Evolutionary conservation across 2,797 vertebrate genomes (phyloP), one percentile per base, ranked within the genome.

Genomic region (Melanogrammus aeglefinus): DNA sequence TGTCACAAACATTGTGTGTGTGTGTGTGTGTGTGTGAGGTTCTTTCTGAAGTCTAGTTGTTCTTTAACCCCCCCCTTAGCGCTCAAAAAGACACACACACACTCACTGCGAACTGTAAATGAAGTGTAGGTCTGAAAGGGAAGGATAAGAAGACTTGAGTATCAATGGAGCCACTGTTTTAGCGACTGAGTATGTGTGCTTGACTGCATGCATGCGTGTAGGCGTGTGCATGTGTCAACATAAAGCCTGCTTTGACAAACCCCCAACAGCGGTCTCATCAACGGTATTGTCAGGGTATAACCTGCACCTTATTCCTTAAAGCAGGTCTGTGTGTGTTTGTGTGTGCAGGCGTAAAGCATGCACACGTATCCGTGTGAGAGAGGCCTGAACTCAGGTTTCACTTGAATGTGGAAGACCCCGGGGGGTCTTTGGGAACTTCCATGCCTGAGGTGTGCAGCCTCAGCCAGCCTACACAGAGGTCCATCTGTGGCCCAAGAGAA

Each of bases 401-500:
- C 21, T 4, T 39, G 72, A 21, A 21, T n/a, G 33, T 35, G 9
- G 14, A 39, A 38, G 51, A 36, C 21, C 72, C 21, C 16, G 36
- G 35, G 35, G 36, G 35, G 6, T 18, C 35, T 24, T 73, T 18
- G 9, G 13, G 70, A n/a, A 72, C 78, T 72, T 75, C 78, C 79
- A 47, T 77, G 74, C 78, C 76, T 73, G 41, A 82, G 73, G 71
- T 41, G 76, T 24, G 41, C 76, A n/a, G 82, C 78, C 74, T 76
- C n/a, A 35, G 76, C 84, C 38, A 33, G 82, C 83, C 78, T 70
- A 74, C 87, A 94, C 93, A 94, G 93, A 92, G 90, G 82, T 84
- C 78, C 14, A 77, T n/a, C 90, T 90, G 94, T 92, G 94, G 86
- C 86, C 85, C 75, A n/a, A 75, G 75, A 90, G 90, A 85, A 82